These are phyloP conservation scores for Listronotus oregonensis DNA, from an alignment of 1,140 invertebrate genomes.

Conservation along the genomic window DNA sequence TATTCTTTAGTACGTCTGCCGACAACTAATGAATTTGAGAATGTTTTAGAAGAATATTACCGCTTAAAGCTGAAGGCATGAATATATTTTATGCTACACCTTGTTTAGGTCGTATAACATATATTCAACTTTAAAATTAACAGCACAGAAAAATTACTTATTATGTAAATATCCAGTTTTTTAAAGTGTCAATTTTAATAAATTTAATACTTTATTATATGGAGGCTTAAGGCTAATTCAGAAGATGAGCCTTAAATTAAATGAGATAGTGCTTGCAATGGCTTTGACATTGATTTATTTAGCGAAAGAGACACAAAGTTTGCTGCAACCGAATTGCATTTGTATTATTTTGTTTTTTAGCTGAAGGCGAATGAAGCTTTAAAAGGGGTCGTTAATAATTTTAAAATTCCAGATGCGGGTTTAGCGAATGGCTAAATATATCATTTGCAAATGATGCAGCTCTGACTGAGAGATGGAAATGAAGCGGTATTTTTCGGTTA, in stretches of 20 bases:
- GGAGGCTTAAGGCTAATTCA: neutral
- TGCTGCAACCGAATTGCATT: constrained; percentile 18
- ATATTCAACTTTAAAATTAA: no score
- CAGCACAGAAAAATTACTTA: no score
- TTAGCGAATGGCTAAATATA: constrained; percentile 20
- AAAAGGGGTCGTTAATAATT: constrained; percentile 30
- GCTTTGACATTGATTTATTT: constrained; percentile 32
- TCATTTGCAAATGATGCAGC: constrained; percentile 12
- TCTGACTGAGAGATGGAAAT: constrained; percentile 7
- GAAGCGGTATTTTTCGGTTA: neutral
- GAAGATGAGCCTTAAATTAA: constrained; percentile 30
- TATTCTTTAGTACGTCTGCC: no score
- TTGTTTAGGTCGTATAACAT: no score
- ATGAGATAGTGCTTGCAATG: constrained; percentile 27
- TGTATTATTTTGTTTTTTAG: constrained; percentile 22
- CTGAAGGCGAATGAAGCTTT: constrained; percentile 11
- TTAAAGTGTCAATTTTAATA: constrained; percentile 30
- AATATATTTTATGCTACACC: no score
- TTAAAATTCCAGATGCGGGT: constrained; percentile 27
- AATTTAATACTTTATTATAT: constrained; percentile 23
- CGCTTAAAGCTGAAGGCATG: no score
- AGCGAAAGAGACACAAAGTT: constrained; percentile 25
- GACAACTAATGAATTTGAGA: no score
- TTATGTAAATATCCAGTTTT: neutral
- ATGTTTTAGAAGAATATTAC: no score